Base-by-base conservation (phyloP, 1,140 invertebrate species). In the Zeugodacus cucurbitae region DNA sequence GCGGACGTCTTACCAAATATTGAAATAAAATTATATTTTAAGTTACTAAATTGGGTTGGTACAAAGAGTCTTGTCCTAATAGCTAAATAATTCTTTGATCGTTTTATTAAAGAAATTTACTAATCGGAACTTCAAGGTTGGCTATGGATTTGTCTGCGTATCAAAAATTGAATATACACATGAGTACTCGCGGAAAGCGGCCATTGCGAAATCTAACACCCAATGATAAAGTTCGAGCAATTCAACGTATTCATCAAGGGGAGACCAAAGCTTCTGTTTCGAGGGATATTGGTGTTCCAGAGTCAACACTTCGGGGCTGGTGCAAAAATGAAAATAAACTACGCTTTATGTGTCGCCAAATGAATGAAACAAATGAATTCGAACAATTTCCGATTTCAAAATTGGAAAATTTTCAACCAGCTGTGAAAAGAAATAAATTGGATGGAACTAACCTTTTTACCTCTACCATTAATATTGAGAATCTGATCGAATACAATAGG, bases 311-410 rank as follows among this genome's bases (percentile, higher is more conserved):
- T 0, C 94, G 96, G 0, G 96, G 96, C 29, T 97, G 96, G 96
- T 97, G 96, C 93, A 97, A 97, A 91, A 96, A 96, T 89, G 96
- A 96, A 90, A 95, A 96, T 88, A 97, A 97, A 90, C 94, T 97
- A 1, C 94, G 95, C 0, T 95, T 95, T 85, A 95, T 96, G 94
- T 95, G 95, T 0, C 94, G 95, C 17, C 95, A 95, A 87, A 58
- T 96, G 95, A 6, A 94, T 95, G 95, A 0, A 95, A 88, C 95
- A 88, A 59, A 78, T 59, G 58, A 29, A 29, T 88, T 90, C 14
- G 90, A 82, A 29, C 93, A 93, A 26, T 93, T 93, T 20, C 91
- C 92, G 22, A 94, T 94, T 62, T 90, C 92, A 26, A 94, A 94
- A 88, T 89, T 91, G 26, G 93, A 93, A 7, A 37, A 89, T 90